Conservation (phyloP, 1,140 invertebrate species). For the Zaprionus vittiger region DNA sequence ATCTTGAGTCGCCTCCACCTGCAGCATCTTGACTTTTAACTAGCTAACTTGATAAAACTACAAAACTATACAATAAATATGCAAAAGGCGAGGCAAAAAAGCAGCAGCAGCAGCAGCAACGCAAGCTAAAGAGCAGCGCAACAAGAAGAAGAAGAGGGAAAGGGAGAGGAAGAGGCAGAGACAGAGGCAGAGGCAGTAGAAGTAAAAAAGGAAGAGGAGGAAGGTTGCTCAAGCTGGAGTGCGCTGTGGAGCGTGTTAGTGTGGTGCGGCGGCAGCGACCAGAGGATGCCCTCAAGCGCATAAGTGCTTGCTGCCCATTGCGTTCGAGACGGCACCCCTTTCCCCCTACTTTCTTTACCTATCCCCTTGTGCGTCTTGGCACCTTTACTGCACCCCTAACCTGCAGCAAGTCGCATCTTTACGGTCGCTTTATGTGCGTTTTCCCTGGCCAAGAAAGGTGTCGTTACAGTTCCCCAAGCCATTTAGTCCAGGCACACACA, state of each 20-base stretch:
- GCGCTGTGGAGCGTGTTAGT: conserved; percentile 24
- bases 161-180: conserved; percentile 11
- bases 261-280: conserved; percentile 3
- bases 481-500: conserved; percentile 34
- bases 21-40: conserved; percentile 79
- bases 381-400: conserved; percentile 5
- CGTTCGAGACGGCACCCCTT: conserved; percentile 11
- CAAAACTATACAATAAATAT: conserved; percentile 82
- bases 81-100: conserved; percentile 54
- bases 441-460: conserved; percentile 44
- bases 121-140: neutral
- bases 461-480: conserved; percentile 52
- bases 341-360: too few species aligned
- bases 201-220: neutral
- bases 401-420: conserved; percentile 20
- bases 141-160: neutral
- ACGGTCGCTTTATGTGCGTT: conserved; percentile 28
- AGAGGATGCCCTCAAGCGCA: conserved; percentile 38
- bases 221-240: neutral
- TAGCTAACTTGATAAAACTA: conserved; percentile 82
- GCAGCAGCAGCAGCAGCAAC: neutral
- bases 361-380: neutral
- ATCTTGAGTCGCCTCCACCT: conserved; percentile 12
- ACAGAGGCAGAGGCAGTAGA: neutral
- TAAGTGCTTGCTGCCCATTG: conserved; percentile 47